phyloP scores from a whole-genome alignment of 2,888 invertebrate species.

The Sinodicranocentrus sp. region DNA sequence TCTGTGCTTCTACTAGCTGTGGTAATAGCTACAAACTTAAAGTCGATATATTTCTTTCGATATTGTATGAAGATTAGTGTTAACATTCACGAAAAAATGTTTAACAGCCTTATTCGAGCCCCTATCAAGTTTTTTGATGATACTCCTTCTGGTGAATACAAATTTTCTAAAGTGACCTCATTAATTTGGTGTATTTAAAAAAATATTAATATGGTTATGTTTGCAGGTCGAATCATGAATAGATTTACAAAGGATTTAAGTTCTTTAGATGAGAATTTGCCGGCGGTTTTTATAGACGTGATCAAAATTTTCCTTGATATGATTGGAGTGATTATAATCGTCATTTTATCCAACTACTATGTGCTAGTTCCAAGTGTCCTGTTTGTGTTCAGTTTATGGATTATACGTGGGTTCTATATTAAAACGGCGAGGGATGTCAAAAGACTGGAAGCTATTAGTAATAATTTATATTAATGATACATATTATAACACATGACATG shows the following conservation, averaged over 20 bases:
- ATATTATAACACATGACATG: no score
- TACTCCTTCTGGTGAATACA: slow-evolving; percentile 71
- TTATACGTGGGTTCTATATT: slow-evolving; percentile 57
- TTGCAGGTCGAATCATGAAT: slow-evolving; percentile 86
- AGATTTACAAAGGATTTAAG: slow-evolving; percentile 92
- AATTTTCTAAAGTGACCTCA: background rate
- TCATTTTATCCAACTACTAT: slow-evolving; percentile 79
- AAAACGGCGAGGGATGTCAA: slow-evolving; percentile 63
- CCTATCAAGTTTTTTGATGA: slow-evolving; percentile 77
- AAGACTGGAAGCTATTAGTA: slow-evolving; percentile 62
- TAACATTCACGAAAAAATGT: slow-evolving; percentile 80
- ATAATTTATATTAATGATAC: background rate
- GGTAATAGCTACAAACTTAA: slow-evolving; percentile 55
- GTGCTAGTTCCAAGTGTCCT: slow-evolving; percentile 42
- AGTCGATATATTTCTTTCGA: slow-evolving; percentile 77
- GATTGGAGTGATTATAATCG: slow-evolving; percentile 79
- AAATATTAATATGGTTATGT: background rate
- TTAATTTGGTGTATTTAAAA: background rate
- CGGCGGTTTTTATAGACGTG: slow-evolving; percentile 77
- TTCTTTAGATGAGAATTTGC: slow-evolving; percentile 86
- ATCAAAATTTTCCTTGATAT: slow-evolving; percentile 83
- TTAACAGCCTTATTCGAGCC: slow-evolving; percentile 79
- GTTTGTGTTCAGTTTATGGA: slow-evolving; percentile 43
- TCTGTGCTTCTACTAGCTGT: slow-evolving; percentile 77
- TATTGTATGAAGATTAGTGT: slow-evolving; percentile 79